Base-by-base conservation (phyloP, 53 echinoderm and acorn worm genomes). In the Crossaster papposus region DNA sequence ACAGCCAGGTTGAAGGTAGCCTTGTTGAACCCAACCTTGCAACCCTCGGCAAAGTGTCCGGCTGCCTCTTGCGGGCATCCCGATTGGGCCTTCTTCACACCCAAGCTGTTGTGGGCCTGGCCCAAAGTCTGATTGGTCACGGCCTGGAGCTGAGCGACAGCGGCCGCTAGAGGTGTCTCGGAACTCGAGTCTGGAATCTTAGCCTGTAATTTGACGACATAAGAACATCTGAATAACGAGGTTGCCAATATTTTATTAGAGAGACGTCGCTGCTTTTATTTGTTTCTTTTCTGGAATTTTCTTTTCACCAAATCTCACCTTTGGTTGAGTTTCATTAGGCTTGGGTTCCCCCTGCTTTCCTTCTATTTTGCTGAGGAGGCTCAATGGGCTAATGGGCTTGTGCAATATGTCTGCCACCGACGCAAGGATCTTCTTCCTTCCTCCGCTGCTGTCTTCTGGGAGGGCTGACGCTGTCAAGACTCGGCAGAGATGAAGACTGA, bases 1-100 rank as follows among this genome's bases (percentile, higher is more conserved):
- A 95, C 90, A 7, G 91, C 97, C 30, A 96, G 74, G 88, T 96
- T 96, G 89, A 89, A 96, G 68, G 93, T 94, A 20, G 95, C 95
- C 73, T 93, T 93, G 81, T 85, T 78, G 83, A 91, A 94, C 1
- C 97, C 97, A 8, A 91, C 77, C 31, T 90, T 22, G 71, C 94
- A 90, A 14, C 91, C 95, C 36, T 53, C 51, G 36, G 62, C 50
- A 65, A 96, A 96, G 72, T 96, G 95, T 14, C 90, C 58, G 32
- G 80, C 94, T 3, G 97, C 97, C 52, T 91, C 78, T 83, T 92
- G 76, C 14, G 91, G 85, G 30, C 72, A 51, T 11, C 97, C 97
- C 71, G 89, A 71, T 23, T 68, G 80, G 81, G 92, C 90, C 28
- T 83, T 68, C 11, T 94, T 81, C 53, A 92, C 80, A 17, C 95